Evolutionary conservation across 1,140 invertebrate species (phyloP).

Genomic region (Chymomyza costata): DNA sequence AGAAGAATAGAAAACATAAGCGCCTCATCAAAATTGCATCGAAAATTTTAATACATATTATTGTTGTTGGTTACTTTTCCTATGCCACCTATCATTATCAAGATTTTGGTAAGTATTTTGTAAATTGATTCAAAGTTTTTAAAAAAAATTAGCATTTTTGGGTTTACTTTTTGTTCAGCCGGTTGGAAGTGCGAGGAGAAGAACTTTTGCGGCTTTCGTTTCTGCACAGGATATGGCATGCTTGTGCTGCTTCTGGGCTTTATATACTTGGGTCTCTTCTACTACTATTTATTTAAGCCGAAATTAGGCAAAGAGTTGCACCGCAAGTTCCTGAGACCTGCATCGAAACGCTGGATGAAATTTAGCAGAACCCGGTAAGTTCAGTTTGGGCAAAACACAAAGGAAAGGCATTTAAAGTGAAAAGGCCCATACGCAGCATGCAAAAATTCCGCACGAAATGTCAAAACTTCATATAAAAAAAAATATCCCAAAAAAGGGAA

Average conservation of each 20-base stretch:
- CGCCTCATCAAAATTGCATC: conserved; percentile 24
- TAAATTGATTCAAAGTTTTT: background rate
- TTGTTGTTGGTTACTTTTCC: conserved; percentile 49
- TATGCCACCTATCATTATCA: conserved; percentile 67
- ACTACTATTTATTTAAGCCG: conserved; percentile 81
- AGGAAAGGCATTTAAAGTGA: no score
- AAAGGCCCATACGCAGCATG: no score
- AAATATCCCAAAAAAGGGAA: no score
- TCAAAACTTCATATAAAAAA: no score
- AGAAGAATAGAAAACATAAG: conserved; percentile 9
- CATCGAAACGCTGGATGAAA: conserved; percentile 61
- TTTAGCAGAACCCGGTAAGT: conserved; percentile 53
- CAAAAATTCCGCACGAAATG: no score
- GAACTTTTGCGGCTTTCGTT: conserved; percentile 66
- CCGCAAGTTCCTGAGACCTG: conserved; percentile 37
- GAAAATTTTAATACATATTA: conserved; percentile 32
- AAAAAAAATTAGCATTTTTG: background rate
- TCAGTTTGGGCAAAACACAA: no score
- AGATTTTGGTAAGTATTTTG: conserved; percentile 43
- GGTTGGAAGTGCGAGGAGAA: no score
- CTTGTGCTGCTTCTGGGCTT: conserved; percentile 81
- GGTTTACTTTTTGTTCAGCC: background rate
- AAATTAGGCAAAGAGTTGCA: conserved; percentile 76
- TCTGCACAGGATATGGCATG: conserved; percentile 85
- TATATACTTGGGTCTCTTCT: conserved; percentile 80